These are phyloP conservation scores for Isaurus tuberculatus DNA, from an alignment of 92 coral and sea anemone species.

Conservation along the genomic window DNA sequence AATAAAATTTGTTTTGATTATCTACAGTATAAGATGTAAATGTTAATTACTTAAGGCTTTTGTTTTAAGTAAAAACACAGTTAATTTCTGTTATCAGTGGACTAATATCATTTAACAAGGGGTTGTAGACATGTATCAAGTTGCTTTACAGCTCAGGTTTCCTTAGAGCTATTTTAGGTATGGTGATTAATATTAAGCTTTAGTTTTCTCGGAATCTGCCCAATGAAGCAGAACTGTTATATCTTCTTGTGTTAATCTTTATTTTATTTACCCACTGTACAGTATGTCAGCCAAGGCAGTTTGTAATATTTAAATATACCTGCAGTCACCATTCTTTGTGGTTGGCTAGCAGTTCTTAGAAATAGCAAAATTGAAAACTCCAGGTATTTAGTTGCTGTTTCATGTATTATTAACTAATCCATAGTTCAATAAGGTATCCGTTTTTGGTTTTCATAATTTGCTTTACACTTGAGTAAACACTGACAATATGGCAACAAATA, in stretches of 20 bases:
- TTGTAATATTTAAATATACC: neutral
- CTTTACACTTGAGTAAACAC: neutral
- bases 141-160: neutral
- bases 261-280: neutral
- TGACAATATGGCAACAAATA: neutral
- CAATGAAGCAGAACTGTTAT: neutral
- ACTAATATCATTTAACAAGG: neutral
- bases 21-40: too few species aligned
- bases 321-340: neutral
- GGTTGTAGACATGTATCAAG: neutral
- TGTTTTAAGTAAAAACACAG: neutral
- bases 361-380: neutral
- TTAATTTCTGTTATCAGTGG: neutral
- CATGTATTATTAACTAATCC: neutral
- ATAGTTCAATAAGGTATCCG: neutral
- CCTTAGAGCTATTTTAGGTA: neutral
- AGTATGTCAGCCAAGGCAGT: neutral
- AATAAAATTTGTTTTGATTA: too few species aligned
- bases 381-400: neutral
- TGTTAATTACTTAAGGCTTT: too few species aligned
- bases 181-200: neutral
- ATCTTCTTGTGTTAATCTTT: neutral
- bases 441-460: neutral
- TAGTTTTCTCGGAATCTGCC: constrained; percentile 2
- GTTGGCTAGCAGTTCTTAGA: neutral